Percentiles rank a stretch among this genome's conserved stretches.
Evolutionary conservation across 2,113 vertebrate genomes (phyloP).

Genomic region (Hemichromis elongatus): DNA sequence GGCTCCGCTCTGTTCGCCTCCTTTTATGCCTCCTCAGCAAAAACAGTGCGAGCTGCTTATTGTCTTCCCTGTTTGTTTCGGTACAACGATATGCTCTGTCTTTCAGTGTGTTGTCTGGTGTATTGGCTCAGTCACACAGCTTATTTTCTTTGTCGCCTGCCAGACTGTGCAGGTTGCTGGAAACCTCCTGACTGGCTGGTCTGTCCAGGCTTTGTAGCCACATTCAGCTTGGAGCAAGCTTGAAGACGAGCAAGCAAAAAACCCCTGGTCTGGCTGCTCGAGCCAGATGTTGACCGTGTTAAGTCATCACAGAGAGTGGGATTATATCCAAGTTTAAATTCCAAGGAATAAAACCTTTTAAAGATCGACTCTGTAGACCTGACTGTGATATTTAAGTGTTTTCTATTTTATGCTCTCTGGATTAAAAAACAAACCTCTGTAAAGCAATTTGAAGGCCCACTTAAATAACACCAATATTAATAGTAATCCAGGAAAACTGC

Average conservation of each 20-base stretch:
- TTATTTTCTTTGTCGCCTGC: background rate
- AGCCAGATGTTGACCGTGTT: background rate
- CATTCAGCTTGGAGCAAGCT: background rate
- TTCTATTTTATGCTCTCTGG: background rate
- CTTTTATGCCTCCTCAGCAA: background rate
- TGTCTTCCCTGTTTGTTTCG: background rate
- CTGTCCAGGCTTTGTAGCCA: background rate
- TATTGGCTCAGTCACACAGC: background rate
- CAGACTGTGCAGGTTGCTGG: background rate
- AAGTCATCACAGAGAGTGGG: background rate
- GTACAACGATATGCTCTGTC: background rate
- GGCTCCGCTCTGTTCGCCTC: background rate
- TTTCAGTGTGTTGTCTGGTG: background rate
- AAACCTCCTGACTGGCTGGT: background rate
- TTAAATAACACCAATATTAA: background rate
- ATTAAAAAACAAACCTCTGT: accelerated
- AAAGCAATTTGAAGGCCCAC: background rate
- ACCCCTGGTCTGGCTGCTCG: background rate
- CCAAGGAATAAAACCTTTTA: background rate
- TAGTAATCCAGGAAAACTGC: background rate
- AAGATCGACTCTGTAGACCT: background rate
- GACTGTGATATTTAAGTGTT: background rate
- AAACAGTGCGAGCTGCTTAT: background rate
- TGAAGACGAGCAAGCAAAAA: background rate
- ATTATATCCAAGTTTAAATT: background rate